A percentile compares a stretch with the other conserved stretches of the same genome.
These are phyloP conservation scores for Apotomis turbidana DNA, from an alignment of 2,888 invertebrate species.

Conservation along the genomic window DNA sequence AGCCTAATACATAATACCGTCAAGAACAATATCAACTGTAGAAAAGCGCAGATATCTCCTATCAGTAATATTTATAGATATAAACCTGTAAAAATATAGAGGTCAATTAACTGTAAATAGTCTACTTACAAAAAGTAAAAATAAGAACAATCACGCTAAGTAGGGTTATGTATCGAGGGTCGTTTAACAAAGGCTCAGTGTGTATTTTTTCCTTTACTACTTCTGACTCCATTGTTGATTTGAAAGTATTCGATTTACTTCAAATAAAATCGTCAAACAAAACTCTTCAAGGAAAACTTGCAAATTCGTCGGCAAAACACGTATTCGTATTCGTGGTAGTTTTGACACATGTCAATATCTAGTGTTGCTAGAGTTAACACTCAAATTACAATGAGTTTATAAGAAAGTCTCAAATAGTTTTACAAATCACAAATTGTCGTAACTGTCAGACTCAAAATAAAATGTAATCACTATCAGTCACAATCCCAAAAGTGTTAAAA, in stretches of 20 bases:
- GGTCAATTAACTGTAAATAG: constrained; percentile 22
- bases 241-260: background rate
- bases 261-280: background rate
- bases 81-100: background rate
- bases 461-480: too few species aligned
- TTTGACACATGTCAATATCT: constrained; percentile 5
- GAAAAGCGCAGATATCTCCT: background rate
- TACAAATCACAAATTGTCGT: too few species aligned
- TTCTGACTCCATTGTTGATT: constrained; percentile 67
- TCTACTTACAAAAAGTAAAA: constrained; percentile 71
- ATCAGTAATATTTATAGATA: background rate
- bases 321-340: constrained; percentile 32
- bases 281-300: background rate
- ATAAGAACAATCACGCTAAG: constrained; percentile 72
- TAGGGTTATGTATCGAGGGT: constrained; percentile 79
- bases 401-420: too few species aligned
- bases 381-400: background rate
- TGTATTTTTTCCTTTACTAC: constrained; percentile 77
- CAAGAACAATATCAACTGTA: background rate
- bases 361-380: background rate
- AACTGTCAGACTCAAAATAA: too few species aligned
- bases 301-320: constrained; percentile 15
- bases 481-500: too few species aligned
- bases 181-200: constrained; percentile 74
- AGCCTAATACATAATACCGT: background rate